phyloP scores from a whole-genome alignment of 1,140 invertebrate species.

The Cydia amplana region DNA sequence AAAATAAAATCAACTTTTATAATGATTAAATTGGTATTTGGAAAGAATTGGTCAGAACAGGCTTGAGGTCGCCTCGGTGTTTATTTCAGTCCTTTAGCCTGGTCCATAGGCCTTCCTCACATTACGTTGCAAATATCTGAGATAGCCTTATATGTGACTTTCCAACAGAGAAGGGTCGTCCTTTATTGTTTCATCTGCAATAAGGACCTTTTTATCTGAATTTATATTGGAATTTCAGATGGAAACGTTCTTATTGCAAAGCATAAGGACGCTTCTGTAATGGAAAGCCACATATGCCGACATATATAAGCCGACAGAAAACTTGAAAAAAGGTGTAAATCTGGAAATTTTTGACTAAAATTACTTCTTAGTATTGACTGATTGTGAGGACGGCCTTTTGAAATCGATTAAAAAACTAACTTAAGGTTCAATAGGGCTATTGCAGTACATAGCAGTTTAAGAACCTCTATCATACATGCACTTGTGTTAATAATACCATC shows the following conservation, averaged over 20 bases:
- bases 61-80: background rate
- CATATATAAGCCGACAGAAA: no score
- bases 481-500: background rate
- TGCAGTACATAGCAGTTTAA: conserved; percentile 17
- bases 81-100: conserved; percentile 13
- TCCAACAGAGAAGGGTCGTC: no score
- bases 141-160: no score
- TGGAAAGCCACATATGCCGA: no score
- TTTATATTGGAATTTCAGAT: no score
- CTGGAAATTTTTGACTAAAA: background rate
- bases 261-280: no score
- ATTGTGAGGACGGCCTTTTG: conserved; percentile 4
- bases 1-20: conserved; percentile 27
- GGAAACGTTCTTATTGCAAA: no score
- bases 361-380: background rate
- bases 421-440: conserved; percentile 6
- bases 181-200: no score
- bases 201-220: no score
- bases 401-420: conserved; percentile 9
- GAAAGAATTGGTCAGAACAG: conserved; percentile 3
- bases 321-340: background rate
- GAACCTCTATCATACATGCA: background rate
- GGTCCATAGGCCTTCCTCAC: background rate
- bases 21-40: conserved; percentile 2
- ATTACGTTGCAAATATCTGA: background rate